phyloP scores from a whole-genome alignment of 2,797 vertebrate species.

The Hapalemur alaotrensis region DNA sequence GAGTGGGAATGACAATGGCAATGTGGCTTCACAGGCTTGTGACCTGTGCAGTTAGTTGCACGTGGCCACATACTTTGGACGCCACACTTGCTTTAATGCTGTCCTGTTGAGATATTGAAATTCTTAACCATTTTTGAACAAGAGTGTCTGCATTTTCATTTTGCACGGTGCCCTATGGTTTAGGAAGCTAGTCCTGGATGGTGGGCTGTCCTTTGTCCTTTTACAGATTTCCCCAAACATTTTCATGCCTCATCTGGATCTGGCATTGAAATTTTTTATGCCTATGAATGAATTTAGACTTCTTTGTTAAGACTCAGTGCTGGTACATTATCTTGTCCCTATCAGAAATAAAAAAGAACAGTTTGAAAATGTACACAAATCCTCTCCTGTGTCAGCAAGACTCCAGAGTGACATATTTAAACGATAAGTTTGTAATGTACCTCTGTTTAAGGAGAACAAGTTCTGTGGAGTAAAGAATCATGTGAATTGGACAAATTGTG shows the following conservation, averaged over 20 bases:
- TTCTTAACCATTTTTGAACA: background rate
- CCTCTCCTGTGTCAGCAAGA: slow-evolving; percentile 55
- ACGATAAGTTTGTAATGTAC: slow-evolving; percentile 59
- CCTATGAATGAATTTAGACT: slow-evolving; percentile 40
- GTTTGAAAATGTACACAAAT: slow-evolving; percentile 65
- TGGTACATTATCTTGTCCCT: slow-evolving; percentile 38
- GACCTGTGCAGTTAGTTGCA: too few species aligned
- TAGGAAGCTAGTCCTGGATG: background rate
- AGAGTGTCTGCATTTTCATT: background rate
- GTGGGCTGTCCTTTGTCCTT: background rate
- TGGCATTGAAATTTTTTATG: slow-evolving; percentile 28
- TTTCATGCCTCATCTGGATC: slow-evolving; percentile 34
- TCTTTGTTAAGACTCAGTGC: slow-evolving; percentile 56
- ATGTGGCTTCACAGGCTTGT: background rate
- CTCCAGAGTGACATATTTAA: slow-evolving; percentile 57
- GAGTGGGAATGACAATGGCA: background rate
- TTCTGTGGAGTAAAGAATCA: slow-evolving; percentile 43
- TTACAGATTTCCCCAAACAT: background rate
- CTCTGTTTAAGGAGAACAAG: slow-evolving; percentile 38
- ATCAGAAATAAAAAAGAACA: slow-evolving; percentile 59
- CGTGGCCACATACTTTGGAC: background rate
- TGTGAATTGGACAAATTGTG: slow-evolving; percentile 40
- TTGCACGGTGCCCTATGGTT: background rate
- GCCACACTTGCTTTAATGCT: background rate
- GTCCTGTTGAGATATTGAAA: background rate